Conservation (phyloP, 2,888 invertebrate species). For the Oligia latruncula region DNA sequence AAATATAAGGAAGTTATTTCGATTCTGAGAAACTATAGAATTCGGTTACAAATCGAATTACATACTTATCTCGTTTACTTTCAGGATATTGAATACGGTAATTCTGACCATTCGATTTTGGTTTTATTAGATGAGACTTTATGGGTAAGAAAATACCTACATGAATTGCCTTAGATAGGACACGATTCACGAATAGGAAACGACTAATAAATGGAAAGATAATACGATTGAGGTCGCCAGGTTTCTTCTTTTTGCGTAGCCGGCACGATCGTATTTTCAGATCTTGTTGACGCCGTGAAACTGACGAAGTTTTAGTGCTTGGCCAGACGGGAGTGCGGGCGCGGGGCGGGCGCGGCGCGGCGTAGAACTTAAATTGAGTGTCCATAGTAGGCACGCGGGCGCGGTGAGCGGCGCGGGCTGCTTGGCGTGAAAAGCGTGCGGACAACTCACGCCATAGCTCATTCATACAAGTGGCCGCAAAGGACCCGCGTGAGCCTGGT, state of each 20-base stretch:
- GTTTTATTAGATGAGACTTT: slow-evolving; percentile 6
- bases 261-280: neutral
- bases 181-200: neutral
- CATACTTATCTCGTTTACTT: slow-evolving; percentile 26
- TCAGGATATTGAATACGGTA: slow-evolving; percentile 31
- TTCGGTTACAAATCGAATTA: slow-evolving; percentile 41
- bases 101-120: neutral
- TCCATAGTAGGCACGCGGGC: no score
- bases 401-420: no score
- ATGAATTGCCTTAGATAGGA: neutral
- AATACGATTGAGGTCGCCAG: neutral
- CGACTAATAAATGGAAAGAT: neutral
- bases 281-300: neutral
- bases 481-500: no score
- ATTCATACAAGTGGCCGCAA: no score
- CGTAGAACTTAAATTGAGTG: no score
- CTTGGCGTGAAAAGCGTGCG: no score
- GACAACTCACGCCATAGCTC: no score
- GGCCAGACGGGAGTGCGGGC: no score
- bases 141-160: neutral
- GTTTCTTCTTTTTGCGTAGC: neutral
- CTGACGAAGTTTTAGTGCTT: neutral
- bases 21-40: slow-evolving; percentile 20
- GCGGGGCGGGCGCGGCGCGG: no score
- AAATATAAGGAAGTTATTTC: slow-evolving; percentile 10